A percentile compares a stretch with the other conserved stretches of the same genome.
Conservation (phyloP, 2,888 invertebrate species). For the Icerya purchasi region DNA sequence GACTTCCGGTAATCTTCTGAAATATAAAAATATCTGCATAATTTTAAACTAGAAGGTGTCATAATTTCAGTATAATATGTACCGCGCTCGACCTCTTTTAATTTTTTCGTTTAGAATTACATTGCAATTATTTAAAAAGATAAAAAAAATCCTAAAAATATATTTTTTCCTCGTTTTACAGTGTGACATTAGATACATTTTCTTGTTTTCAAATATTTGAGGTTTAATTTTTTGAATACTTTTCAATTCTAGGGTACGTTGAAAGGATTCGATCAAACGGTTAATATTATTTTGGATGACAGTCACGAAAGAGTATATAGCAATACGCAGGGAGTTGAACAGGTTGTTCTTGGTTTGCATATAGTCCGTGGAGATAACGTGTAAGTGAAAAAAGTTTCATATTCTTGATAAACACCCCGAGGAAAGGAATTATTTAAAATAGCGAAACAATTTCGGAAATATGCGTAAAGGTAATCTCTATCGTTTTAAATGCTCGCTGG, state of each 20-base stretch:
- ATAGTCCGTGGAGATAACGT: constrained; percentile 97
- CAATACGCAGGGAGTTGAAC: constrained; percentile 71
- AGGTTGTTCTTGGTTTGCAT: constrained; percentile 88
- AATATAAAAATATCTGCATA: too few species aligned
- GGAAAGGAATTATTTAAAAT: too few species aligned
- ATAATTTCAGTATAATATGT: too few species aligned
- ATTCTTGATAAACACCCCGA: too few species aligned
- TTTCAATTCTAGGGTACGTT: constrained; percentile 54
- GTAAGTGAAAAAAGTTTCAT: constrained; percentile 31
- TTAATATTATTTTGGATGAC: constrained; percentile 92
- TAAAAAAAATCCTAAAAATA: neutral
- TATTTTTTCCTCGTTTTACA: neutral
- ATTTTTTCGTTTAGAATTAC: too few species aligned
- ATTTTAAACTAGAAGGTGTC: too few species aligned
- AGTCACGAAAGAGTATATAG: constrained; percentile 97
- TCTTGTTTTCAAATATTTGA: neutral
- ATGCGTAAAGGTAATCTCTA: too few species aligned
- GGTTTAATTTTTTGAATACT: neutral
- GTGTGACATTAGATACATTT: neutral
- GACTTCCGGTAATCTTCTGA: too few species aligned
- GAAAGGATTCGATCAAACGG: constrained; percentile 98
- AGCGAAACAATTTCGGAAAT: too few species aligned
- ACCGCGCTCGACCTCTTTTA: too few species aligned
- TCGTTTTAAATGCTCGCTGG: too few species aligned
- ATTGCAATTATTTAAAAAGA: too few species aligned